Evolutionary conservation across 2,888 invertebrate species (phyloP).

Genomic region (Drosophila suboccidentalis): DNA sequence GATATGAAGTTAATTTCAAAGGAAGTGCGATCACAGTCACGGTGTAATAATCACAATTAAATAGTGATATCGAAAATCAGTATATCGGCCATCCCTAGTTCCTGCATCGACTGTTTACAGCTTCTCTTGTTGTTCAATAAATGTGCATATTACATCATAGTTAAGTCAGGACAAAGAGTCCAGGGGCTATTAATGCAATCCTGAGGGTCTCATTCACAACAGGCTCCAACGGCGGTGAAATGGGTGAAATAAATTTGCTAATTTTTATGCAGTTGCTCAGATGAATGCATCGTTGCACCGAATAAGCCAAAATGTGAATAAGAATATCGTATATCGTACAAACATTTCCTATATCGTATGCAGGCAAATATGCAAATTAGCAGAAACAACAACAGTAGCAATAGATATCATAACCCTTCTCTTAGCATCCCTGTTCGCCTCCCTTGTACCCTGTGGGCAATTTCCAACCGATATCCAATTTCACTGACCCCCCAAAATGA

Average conservation of each 20-base stretch:
- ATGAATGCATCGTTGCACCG: conserved; percentile 56
- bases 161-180: conserved; percentile 2
- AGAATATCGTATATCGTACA: conserved; percentile 37
- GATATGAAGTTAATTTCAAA: no score
- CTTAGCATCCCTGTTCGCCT: background rate
- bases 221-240: conserved; percentile 9
- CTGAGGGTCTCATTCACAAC: conserved; percentile 9
- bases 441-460: background rate
- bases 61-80: background rate
- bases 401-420: conserved; percentile 1
- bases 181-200: conserved; percentile 1
- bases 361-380: conserved; percentile 46
- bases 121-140: conserved; percentile 13
- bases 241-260: conserved; percentile 35
- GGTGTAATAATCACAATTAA: background rate
- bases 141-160: conserved; percentile 24
- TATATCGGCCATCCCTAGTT: background rate
- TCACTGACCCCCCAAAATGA: background rate
- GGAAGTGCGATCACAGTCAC: background rate
- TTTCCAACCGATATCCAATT: conserved; percentile 8
- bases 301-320: conserved; percentile 41
- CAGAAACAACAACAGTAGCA: conserved; percentile 13
- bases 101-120: background rate
- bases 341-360: conserved; percentile 19
- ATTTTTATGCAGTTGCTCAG: conserved; percentile 48